Evolutionary conservation across 2,888 invertebrate species (phyloP).

Genomic region (Lymantria monacha): DNA sequence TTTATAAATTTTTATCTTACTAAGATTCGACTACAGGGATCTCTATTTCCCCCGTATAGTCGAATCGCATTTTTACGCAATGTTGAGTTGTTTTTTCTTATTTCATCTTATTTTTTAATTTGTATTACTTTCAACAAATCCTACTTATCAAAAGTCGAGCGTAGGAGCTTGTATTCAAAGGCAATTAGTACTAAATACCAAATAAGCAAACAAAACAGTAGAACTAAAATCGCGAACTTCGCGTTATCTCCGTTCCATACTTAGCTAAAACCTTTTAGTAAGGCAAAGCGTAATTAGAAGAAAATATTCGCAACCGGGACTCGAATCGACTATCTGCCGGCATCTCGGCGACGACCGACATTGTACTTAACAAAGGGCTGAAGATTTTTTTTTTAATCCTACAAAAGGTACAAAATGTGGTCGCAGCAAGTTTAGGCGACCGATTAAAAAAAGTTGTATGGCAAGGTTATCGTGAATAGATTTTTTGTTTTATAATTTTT

Average conservation of each 20-base stretch:
- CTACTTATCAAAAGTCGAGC: too few relatives aligned
- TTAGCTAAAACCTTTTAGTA: constrained; percentile 30
- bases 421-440: constrained; percentile 28
- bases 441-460: constrained; percentile 28
- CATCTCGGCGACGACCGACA: constrained; percentile 63
- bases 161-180: not conserved
- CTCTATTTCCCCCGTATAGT: too few relatives aligned
- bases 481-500: constrained; percentile 10
- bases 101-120: too few relatives aligned
- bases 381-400: constrained; percentile 28
- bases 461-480: constrained; percentile 15
- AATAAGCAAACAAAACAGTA: constrained; percentile 24
- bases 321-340: constrained; percentile 61
- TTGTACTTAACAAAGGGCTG: constrained; percentile 51
- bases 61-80: too few relatives aligned
- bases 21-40: too few relatives aligned
- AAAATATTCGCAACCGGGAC: constrained; percentile 56
- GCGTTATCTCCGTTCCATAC: constrained; percentile 37
- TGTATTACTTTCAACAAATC: too few relatives aligned
- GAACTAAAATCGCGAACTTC: constrained; percentile 23
- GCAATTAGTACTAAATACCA: not conserved
- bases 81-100: too few relatives aligned
- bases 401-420: constrained; percentile 39
- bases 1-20: too few relatives aligned
- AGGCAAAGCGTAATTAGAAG: constrained; percentile 61